A percentile compares a stretch with the other conserved stretches of the same genome.
Conservation (phyloP, 2,113 vertebrate species). For the Nestor notabilis region DNA sequence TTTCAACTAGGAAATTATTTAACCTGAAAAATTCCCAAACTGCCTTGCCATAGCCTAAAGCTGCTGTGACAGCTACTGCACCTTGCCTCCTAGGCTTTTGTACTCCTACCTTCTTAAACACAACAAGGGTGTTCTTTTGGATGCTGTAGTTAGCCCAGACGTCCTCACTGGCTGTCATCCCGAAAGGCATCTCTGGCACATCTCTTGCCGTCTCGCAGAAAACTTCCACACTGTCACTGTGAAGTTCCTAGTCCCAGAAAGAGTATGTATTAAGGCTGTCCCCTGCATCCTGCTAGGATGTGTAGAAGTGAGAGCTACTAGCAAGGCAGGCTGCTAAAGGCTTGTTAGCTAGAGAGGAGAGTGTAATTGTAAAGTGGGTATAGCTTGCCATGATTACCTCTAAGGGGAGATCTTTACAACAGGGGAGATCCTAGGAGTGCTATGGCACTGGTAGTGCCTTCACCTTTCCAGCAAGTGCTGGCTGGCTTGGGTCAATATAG, state of each 20-base stretch:
- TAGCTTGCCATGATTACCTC: not conserved
- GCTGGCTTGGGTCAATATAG: not conserved
- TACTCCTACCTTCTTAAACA: slow-evolving; percentile 84
- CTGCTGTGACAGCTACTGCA: not conserved
- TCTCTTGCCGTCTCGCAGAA: slow-evolving; percentile 81
- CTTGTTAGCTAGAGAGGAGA: not conserved
- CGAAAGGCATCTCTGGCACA: slow-evolving; percentile 85
- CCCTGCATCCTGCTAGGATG: not conserved
- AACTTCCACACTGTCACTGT: slow-evolving; percentile 66
- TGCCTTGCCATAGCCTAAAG: not conserved
- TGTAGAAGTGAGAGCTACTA: not conserved
- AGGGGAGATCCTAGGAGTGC: not conserved
- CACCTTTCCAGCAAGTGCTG: not conserved
- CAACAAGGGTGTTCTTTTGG: slow-evolving; percentile 75
- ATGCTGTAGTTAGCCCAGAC: slow-evolving; percentile 71
- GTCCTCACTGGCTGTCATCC: slow-evolving; percentile 70
- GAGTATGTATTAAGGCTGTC: not conserved
- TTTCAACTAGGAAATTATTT: not conserved
- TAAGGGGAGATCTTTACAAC: not conserved
- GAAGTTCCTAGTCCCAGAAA: slow-evolving; percentile 77
- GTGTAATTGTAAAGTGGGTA: rapidly evolving
- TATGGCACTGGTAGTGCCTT: not conserved
- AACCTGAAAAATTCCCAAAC: not conserved
- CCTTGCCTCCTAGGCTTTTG: not conserved
- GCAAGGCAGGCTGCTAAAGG: not conserved